These are phyloP conservation scores for Halictus rubicundus DNA, from an alignment of 1,140 invertebrate species.

Conservation along the genomic window DNA sequence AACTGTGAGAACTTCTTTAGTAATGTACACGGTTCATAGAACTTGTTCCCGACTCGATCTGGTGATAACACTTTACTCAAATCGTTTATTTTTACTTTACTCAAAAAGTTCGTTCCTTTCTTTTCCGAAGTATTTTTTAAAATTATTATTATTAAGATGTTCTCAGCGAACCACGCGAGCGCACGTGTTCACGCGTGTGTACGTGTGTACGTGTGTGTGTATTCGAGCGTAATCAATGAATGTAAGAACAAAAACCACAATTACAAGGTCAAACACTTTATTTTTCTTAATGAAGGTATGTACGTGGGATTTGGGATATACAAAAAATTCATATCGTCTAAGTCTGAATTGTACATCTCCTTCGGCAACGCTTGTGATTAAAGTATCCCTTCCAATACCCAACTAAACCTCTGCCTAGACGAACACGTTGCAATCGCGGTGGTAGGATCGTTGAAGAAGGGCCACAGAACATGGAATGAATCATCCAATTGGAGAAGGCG, in stretches of 20 bases:
- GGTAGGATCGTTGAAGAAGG: slow-evolving; percentile 63
- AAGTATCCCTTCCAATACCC: slow-evolving; percentile 89
- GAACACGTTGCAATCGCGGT: slow-evolving; percentile 76
- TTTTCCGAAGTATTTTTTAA: neutral
- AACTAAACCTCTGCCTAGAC: slow-evolving; percentile 86
- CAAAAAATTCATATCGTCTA: slow-evolving; percentile 68
- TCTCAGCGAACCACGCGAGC: too few relatives aligned
- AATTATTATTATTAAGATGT: too few relatives aligned
- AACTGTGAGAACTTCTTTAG: slow-evolving; percentile 67
- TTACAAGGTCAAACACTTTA: slow-evolving; percentile 71
- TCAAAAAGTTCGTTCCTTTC: neutral
- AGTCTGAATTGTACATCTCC: slow-evolving; percentile 77
- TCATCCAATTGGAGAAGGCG: slow-evolving; percentile 51
- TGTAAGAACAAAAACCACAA: slow-evolving; percentile 61
- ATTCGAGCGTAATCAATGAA: slow-evolving; percentile 28
- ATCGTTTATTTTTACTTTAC: slow-evolving; percentile 5
- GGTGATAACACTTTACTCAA: slow-evolving; percentile 6
- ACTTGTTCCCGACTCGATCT: slow-evolving; percentile 52
- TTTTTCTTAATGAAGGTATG: slow-evolving; percentile 58
- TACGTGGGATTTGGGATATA: slow-evolving; percentile 63
- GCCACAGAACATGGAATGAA: slow-evolving; percentile 43
- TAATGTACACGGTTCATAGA: slow-evolving; percentile 60
- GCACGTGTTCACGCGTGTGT: too few relatives aligned
- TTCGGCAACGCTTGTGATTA: slow-evolving; percentile 87
- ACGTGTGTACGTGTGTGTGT: too few relatives aligned